Conservation (phyloP, 2,888 invertebrate genomes). For the Artemia sinica region DNA sequence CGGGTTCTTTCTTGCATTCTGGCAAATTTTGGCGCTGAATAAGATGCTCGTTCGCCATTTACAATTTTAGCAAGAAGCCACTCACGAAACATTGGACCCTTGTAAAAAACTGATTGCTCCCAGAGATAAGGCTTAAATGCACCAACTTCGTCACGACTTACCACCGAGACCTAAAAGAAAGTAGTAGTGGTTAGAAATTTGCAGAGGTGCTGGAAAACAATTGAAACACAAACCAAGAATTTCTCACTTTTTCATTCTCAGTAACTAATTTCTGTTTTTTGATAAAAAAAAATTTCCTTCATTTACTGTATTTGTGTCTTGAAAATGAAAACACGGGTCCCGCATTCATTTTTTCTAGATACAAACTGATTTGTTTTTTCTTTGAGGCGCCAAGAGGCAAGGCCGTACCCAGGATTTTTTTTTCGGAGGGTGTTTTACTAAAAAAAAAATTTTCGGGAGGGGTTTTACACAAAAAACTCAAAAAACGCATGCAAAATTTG, state of each 20-base stretch:
- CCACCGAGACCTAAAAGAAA: constrained; percentile 50
- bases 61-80: constrained; percentile 86
- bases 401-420: too few relatives aligned
- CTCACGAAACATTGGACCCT: constrained; percentile 84
- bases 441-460: too few relatives aligned
- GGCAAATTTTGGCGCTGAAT: constrained; percentile 85
- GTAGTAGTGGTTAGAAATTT: not conserved
- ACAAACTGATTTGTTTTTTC: too few relatives aligned
- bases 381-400: too few relatives aligned
- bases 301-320: too few relatives aligned
- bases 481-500: too few relatives aligned
- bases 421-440: too few relatives aligned
- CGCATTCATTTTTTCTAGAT: too few relatives aligned
- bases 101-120: constrained; percentile 85
- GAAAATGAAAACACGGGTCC: too few relatives aligned
- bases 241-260: not conserved
- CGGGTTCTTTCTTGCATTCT: constrained; percentile 83
- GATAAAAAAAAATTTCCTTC: not conserved
- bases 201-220: too few relatives aligned
- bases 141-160: constrained; percentile 81
- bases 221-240: not conserved
- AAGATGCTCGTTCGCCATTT: constrained; percentile 79
- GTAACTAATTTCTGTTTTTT: not conserved
- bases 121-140: constrained; percentile 88
- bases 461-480: too few relatives aligned